Conservation (phyloP, 2,113 vertebrate genomes). For the Megalops atlanticus region DNA sequence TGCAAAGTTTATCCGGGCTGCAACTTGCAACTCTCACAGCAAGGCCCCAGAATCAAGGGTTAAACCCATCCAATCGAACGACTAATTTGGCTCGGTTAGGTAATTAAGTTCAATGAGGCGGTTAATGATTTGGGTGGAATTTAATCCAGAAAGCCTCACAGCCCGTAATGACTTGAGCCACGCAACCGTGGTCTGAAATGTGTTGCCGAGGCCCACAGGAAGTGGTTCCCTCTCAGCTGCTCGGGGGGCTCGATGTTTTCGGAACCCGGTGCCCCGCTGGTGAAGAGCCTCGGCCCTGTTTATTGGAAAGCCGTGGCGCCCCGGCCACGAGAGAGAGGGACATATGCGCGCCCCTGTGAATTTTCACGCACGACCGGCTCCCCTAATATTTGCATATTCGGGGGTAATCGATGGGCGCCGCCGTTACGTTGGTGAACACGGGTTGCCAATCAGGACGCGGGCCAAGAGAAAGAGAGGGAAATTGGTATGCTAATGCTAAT, state of each 20-base stretch:
- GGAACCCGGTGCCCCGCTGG: no score
- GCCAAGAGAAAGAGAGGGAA: background rate
- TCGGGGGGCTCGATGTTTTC: no score
- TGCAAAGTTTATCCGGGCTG: no score
- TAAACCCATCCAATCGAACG: slow-evolving; percentile 34
- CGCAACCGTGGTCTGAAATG: background rate
- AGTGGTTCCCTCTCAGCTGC: no score
- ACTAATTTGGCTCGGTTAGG: slow-evolving; percentile 51
- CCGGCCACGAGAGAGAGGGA: background rate
- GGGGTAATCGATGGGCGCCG: background rate
- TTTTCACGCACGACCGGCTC: background rate
- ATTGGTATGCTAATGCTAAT: background rate
- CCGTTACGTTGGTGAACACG: background rate
- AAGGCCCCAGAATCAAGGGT: background rate
- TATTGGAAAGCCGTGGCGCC: background rate
- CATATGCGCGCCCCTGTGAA: background rate
- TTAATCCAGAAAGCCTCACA: slow-evolving; percentile 49
- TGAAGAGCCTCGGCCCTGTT: background rate
- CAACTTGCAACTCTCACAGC: no score
- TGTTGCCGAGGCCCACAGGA: no score
- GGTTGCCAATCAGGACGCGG: background rate
- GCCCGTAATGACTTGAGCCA: background rate
- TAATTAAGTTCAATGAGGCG: slow-evolving; percentile 56
- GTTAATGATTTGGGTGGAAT: slow-evolving; percentile 50
- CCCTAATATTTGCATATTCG: background rate